Evolutionary conservation across 92 coral and sea anemone species (phyloP), one percentile per base, ranked within the genome.

Genomic region (Porites divaricata): DNA sequence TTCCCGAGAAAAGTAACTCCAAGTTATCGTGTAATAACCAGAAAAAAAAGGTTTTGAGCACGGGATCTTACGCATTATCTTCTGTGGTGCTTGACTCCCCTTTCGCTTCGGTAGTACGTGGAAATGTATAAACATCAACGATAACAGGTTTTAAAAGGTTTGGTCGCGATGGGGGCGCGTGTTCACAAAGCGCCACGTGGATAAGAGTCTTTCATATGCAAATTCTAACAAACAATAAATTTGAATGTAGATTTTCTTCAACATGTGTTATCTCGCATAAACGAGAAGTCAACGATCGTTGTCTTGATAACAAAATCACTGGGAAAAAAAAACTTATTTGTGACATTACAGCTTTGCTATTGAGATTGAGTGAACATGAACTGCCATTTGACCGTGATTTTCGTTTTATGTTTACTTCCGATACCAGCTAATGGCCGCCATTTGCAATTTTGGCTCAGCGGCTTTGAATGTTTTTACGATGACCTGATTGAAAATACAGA

Each of bases 391-490:
- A 82, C 50, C 70, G 72, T 82, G 51, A 41, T 82, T 50, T 61
- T 82, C 13, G 79, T 63, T 23, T 62, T 82, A 71, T 72, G 86
- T 82, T 79, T 81, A 28, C 58, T 72, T 63, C 49, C 70, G 79
- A 53, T 28, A 63, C 76, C 82, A 14, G 87, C 71, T 28, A 80
- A 67, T 35, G 81, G 94, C 70, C 98, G 99, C 77, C 99, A 96
- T 87, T 81, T 96, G 77, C 99, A 96, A 82, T 92, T 96, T 84
- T 96, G 93, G 74, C 88, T 96, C 19, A 96, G 92, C 79, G 99
- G 99, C 41, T 96, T 90, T 70, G 99, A 96, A 66, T 96, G 99
- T 74, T 96, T 96, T 88, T 95, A 90, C 88, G 98, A 96, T 85
- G 95, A 94, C 51, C 91, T 96, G 56, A 89, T 63, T 28, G 93